These are phyloP conservation scores for Trachythela sp. DNA, from an alignment of 64 coral and sea anemone species.

Conservation along the genomic window DNA sequence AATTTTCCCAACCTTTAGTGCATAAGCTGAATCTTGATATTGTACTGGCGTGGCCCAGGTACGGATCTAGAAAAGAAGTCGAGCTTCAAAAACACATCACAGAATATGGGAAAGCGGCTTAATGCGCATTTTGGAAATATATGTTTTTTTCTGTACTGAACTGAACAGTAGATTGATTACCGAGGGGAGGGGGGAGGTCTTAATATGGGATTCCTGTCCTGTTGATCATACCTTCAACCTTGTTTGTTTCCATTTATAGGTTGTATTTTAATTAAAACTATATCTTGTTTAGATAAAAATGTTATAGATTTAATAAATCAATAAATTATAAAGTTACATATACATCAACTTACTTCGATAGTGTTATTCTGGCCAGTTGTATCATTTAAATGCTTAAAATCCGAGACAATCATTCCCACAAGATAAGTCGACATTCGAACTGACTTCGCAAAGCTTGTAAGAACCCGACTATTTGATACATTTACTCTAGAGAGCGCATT, in stretches of 20 bases:
- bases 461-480: not conserved
- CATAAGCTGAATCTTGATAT: conserved; percentile 52
- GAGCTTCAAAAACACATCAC: too few species aligned
- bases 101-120: not conserved
- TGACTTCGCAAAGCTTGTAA: not conserved
- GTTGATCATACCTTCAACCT: too few species aligned
- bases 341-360: not conserved
- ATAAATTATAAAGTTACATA: too few species aligned
- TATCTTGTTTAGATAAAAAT: too few species aligned
- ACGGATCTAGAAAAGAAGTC: conserved; percentile 44
- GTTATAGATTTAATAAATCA: too few species aligned
- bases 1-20: conserved; percentile 50
- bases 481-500: not conserved
- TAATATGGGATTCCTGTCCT: too few species aligned
- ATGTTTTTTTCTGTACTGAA: too few species aligned
- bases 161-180: too few species aligned
- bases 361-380: not conserved
- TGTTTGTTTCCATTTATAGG: too few species aligned
- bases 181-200: too few species aligned
- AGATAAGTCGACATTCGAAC: not conserved
- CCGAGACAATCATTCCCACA: not conserved
- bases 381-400: not conserved
- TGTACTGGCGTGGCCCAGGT: conserved; percentile 67
- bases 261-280: too few species aligned
- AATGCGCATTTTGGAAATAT: not conserved